Conservation (phyloP, 2,888 invertebrate species). For the Tinea pellionella region DNA sequence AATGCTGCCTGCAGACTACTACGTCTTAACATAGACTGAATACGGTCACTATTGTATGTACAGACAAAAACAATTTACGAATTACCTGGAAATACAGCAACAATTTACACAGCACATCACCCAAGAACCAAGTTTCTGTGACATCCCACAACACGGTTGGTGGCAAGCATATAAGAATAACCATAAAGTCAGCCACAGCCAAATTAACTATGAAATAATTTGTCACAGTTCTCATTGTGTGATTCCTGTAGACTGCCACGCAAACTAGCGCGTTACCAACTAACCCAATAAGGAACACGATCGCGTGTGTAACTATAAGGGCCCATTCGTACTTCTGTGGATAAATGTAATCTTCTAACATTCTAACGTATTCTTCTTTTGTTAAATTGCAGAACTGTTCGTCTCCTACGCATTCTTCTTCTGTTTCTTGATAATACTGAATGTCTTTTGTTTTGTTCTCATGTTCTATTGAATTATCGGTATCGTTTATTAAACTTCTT, state of each 20-base stretch:
- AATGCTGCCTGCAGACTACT: no score
- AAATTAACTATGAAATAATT: constrained; percentile 94
- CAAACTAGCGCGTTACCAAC: constrained; percentile 90
- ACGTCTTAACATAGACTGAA: no score
- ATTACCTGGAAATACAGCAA: constrained; percentile 90
- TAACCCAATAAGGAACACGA: constrained; percentile 84
- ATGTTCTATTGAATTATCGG: neutral
- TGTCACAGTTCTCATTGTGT: constrained; percentile 90
- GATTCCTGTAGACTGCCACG: constrained; percentile 87
- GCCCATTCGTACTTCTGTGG: constrained; percentile 83
- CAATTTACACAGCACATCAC: constrained; percentile 84
- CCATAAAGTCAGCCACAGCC: constrained; percentile 88
- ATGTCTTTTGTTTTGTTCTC: neutral
- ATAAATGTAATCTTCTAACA: constrained; percentile 74
- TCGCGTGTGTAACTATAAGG: constrained; percentile 77
- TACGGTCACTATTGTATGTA: no score
- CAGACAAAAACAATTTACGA: no score
- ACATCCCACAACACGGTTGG: constrained; percentile 92
- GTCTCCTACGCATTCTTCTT: constrained; percentile 42
- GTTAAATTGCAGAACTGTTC: constrained; percentile 57
- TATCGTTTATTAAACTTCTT: neutral
- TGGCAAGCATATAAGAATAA: constrained; percentile 89
- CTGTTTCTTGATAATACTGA: neutral
- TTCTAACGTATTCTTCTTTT: constrained; percentile 69
- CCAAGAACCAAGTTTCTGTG: constrained; percentile 94